These are phyloP conservation scores for Lamellibrachia luymesi DNA, from an alignment of 1,140 invertebrate species.

Conservation along the genomic window DNA sequence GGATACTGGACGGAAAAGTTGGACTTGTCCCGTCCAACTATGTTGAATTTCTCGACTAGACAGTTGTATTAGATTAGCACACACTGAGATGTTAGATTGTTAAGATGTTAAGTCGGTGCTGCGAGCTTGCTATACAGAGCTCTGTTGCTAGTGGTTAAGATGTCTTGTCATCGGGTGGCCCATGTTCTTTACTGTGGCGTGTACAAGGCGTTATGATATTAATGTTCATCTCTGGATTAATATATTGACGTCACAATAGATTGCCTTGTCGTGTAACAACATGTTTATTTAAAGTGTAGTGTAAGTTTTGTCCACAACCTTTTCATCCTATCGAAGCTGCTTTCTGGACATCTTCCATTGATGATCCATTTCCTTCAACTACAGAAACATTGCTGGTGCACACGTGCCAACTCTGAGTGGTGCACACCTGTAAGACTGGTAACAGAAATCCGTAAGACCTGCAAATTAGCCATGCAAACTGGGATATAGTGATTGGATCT, in stretches of 20 bases:
- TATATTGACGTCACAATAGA: not conserved
- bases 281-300: not conserved
- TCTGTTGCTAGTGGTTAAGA: not conserved
- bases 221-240: not conserved
- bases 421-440: too few relatives aligned
- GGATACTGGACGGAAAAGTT: conserved; percentile 86
- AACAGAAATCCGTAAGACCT: too few relatives aligned
- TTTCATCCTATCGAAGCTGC: not conserved
- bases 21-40: conserved; percentile 97
- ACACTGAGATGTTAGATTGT: not conserved
- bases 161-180: not conserved
- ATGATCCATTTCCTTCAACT: too few relatives aligned
- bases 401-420: too few relatives aligned
- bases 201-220: not conserved
- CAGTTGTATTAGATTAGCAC: conserved; percentile 26
- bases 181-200: not conserved
- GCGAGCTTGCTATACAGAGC: not conserved
- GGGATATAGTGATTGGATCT: too few relatives aligned
- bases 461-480: too few relatives aligned
- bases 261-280: not conserved
- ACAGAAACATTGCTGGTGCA: not conserved
- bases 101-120: not conserved
- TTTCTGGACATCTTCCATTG: not conserved
- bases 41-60: conserved; percentile 70
- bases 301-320: not conserved